Percentiles rank a stretch among this genome's conserved stretches.
Conservation (phyloP, 1,140 invertebrate genomes). For the Drosophila sp. region DNA sequence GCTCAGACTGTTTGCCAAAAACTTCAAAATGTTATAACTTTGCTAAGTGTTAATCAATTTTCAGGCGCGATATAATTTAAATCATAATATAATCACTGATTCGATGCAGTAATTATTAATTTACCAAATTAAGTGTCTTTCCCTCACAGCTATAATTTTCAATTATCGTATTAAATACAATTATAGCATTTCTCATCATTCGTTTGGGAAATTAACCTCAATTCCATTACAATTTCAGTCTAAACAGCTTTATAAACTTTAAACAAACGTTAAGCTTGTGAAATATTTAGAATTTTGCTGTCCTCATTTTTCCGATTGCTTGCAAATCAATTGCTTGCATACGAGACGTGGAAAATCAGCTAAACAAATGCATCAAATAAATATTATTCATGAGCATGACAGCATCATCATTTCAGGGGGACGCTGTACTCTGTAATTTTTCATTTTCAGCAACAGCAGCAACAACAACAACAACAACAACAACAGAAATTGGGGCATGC, state of each 20-base stretch:
- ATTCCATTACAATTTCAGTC: not conserved
- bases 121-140: no score
- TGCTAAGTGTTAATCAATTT: no score
- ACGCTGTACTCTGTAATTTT: constrained; percentile 56
- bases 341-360: constrained; percentile 53
- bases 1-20: no score
- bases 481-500: constrained; percentile 50
- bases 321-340: constrained; percentile 44
- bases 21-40: no score
- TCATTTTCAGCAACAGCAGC: constrained; percentile 53
- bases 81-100: no score
- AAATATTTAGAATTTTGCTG: constrained; percentile 7
- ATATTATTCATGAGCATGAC: constrained; percentile 67
- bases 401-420: constrained; percentile 49
- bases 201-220: not conserved
- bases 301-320: constrained; percentile 30
- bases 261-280: not conserved
- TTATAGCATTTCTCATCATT: no score
- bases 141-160: no score
- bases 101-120: no score
- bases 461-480: constrained; percentile 26
- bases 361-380: constrained; percentile 71
- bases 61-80: no score
- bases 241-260: not conserved
- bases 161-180: not conserved